These are phyloP conservation scores for Poecile atricapillus DNA, from an alignment of 2,113 vertebrate genomes.

Conservation along the genomic window DNA sequence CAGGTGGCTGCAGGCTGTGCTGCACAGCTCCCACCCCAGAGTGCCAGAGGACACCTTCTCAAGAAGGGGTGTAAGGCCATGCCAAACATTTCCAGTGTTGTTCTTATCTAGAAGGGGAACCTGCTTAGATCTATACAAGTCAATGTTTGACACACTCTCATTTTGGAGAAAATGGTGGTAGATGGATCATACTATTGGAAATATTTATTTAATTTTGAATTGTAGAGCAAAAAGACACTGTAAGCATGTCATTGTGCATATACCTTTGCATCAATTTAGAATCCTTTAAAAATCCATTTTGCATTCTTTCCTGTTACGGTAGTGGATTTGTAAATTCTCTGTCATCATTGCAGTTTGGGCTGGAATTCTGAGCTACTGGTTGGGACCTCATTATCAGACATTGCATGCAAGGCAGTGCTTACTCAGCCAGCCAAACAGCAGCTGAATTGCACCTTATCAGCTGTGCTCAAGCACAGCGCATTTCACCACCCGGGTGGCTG, in stretches of 20 bases:
- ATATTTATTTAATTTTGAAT: background rate
- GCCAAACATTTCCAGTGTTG: background rate
- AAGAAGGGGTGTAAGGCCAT: accelerated
- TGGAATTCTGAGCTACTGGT: background rate
- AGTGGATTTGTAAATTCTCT: background rate
- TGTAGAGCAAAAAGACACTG: background rate
- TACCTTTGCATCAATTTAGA: background rate
- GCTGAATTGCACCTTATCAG: background rate
- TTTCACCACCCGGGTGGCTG: background rate
- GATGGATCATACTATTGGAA: background rate
- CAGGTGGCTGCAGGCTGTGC: accelerated
- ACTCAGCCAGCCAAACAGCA: background rate
- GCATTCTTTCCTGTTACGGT: background rate
- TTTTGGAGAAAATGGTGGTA: background rate
- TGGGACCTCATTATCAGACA: background rate
- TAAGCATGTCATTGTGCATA: background rate
- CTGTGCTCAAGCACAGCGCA: background rate
- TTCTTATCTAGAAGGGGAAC: background rate
- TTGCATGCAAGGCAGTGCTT: background rate
- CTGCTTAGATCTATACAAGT: background rate
- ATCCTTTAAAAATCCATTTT: background rate
- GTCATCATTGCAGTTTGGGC: background rate
- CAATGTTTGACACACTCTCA: background rate
- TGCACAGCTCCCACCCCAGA: accelerated
- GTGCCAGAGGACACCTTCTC: background rate